Evolutionary conservation across 2,113 vertebrate species (phyloP), one percentile per base, ranked within the genome.

Genomic region (Dipodomys ordii): DNA sequence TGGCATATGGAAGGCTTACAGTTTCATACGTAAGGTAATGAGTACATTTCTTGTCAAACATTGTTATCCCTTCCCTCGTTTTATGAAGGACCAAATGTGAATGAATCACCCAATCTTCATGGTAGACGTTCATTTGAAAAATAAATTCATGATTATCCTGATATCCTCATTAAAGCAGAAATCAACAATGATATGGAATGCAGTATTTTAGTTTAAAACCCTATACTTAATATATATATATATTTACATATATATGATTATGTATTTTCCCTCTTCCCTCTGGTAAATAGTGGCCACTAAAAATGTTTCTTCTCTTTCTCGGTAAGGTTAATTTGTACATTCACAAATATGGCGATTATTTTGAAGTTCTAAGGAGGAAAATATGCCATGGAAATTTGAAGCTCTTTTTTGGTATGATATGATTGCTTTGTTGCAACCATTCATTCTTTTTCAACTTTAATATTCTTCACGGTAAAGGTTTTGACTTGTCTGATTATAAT

Each of bases 21-120:
- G 39, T 39, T 39, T 39, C 39, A 39, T 39, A 39, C 5, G 5
- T 39, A 39, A 39, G 39, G 39, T 39, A 39, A 39, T 39, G 39
- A 39, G 39, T 39, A 39, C 39, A 39, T 39, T 39, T 39, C 39
- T 39, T 39, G 39, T 39, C 4, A 39, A 39, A 39, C 39, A 39
- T 39, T 39, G 5, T 39, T 39, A 39, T 39, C 39, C 39, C 39
- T 5, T 39, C 39, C 39, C 20, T 23, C 22, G 1, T 68, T 68
- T 73, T 27, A 28, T 1, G 0, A 1, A 1, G 39, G 53, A 2
- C 22, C 8, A 3, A 53, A 1, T 44, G 23, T 35, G 2, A 53
- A 32, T 4, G 25, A 67, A 76, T 83, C 5, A 62, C n/a, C 39
- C 87, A 49, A 27, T 30, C 9, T 32, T 76, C 7, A 32, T 0